phyloP scores from a whole-genome alignment of 2,113 vertebrate species.

The Oreotrochilus melanogaster region DNA sequence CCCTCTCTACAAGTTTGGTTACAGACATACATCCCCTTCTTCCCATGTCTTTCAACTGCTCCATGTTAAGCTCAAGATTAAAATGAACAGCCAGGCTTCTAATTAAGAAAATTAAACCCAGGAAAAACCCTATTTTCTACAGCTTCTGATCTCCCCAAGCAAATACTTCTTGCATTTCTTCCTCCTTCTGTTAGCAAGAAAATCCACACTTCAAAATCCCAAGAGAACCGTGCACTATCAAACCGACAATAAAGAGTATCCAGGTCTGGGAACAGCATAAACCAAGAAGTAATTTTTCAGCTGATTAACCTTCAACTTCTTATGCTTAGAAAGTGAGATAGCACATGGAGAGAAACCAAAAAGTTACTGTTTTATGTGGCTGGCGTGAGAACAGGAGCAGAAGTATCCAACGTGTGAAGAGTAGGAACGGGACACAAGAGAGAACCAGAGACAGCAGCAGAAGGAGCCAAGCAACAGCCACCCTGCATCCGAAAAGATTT shows the following conservation, averaged over 20 bases:
- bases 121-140: not conserved
- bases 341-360: not conserved
- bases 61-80: not conserved
- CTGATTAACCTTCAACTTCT: not conserved
- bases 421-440: not conserved
- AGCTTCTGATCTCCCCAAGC: not conserved
- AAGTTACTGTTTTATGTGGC: not conserved
- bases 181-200: not conserved
- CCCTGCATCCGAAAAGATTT: not conserved
- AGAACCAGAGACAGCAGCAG: not conserved
- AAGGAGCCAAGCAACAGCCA: not conserved
- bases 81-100: not conserved
- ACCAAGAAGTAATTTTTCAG: not conserved
- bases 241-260: not conserved
- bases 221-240: accelerated
- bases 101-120: not conserved
- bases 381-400: not conserved
- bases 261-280: not conserved
- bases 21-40: not conserved
- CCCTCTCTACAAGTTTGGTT: not conserved
- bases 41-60: not conserved
- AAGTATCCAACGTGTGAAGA: accelerated
- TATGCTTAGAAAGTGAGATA: not conserved
- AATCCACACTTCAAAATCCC: not conserved
- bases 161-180: not conserved